Evolutionary conservation across 2,888 invertebrate genomes (phyloP), one percentile per base, ranked within the genome.

Genomic region (Crioceris asparagi): DNA sequence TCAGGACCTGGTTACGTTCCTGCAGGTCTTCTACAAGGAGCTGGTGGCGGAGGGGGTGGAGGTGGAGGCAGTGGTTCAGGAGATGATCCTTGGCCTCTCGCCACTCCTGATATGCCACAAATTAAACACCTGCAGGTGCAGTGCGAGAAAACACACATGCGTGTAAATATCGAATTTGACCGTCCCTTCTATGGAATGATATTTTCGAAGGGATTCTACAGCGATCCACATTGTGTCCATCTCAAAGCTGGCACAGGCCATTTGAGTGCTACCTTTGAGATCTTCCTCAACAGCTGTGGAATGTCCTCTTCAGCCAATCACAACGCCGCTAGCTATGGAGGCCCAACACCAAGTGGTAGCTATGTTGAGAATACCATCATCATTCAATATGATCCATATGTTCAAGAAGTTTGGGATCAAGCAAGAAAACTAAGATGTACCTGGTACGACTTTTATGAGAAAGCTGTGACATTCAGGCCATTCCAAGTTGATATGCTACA

Each of bases 401-500:
- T 92, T 8, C 90, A 90, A 66, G 90, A 92, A 65, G 88, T 91
- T 16, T 92, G 91, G 91, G 92, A 92, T 74, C 90, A 91, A 62
- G 87, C 92, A 2, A 75, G 92, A 56, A 88, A 90, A 63, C 65
- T 92, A 32, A 75, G 92, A 40, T 92, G 92, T 65, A 92, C 92
- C 19, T 92, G 92, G 92, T 92, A 92, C 65, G 92, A 92, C 61
- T 91, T 87, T 67, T 92, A 92, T 64, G 92, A 92, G 63, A 92
- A 92, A 65, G 86, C 90, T 2, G 91, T 92, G 38, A 90, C 91
- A 26, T 92, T 92, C 71, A 72, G 91, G 56, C 92, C 92, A 18
- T 92, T 92, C 80, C 88, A 90, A 71, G 92, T 92, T 23, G 92
- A 92, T 62, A 92, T 91, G 88, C 64, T 92, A 51, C 90, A 92